Base-by-base conservation (phyloP, 92 coral and sea anemone species). In the Palythoa grandis region DNA sequence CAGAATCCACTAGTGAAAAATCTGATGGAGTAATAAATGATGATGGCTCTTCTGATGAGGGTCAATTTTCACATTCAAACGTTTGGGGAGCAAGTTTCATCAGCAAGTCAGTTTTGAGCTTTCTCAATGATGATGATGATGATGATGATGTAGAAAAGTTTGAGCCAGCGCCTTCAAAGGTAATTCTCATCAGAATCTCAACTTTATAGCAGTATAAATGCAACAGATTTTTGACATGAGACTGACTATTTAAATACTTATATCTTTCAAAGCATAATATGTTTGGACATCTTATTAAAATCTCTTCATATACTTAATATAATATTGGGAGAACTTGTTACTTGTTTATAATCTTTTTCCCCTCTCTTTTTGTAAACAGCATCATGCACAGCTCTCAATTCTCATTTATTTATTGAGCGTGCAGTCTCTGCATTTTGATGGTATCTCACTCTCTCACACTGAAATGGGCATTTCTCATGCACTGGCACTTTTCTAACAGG, bases 101-200 rank as follows among this genome's bases (percentile, higher is more conserved):
- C 74, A 79, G 94, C 91, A 90, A 83, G 79, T 94, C 95, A 53
- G 90, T 94, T 86, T 76, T 92, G 25, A 92, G 92, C 72, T 92
- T 84, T 57, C 93, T 94, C 76, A 67, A 90, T 79, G 93, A 75
- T 57, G 88, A 37, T 83, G 92, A 70, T 61, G 90, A 40, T 75
- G 93, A 88, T 22, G 91, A 70, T 61, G 90, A 40, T 75, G 93
- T 86, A n/a, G 72, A 92, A 29, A 82, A 77, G 60, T 10, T 25
- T 2, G 58, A 77, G 48, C 80, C 87, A 22, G 35, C 24, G n/a
- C 73, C 84, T 7, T 38, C 63, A 3, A 57, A 87, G 90, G 92
- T 90, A 74, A 54, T 70, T 56, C 14, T 11, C 14, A n/a, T 17
- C 39, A 40, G 9, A 3, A 3, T 19, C 19, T 61, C 23, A 16